Conservation (phyloP, 2,113 vertebrate species). For the Chionodraco myersi region DNA sequence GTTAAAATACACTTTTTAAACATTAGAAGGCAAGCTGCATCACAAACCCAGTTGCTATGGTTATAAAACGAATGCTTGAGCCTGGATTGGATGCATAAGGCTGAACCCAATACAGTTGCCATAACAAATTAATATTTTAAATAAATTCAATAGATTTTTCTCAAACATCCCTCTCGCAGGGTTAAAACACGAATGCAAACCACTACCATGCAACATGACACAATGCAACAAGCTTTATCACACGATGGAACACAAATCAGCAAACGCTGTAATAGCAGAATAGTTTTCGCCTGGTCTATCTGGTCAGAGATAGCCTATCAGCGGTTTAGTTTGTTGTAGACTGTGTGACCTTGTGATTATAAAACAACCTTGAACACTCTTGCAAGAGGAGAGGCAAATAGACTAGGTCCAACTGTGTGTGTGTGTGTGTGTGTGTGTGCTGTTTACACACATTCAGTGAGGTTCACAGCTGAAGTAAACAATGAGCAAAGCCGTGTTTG, state of each 20-base stretch:
- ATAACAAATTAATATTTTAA: background rate
- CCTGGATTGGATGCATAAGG: background rate
- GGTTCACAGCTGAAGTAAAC: conserved; percentile 60
- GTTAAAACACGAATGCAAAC: background rate
- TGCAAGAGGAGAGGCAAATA: conserved; percentile 60
- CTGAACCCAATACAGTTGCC: background rate
- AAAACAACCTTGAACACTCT: conserved; percentile 61
- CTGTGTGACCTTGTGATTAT: conserved; percentile 62
- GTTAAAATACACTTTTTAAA: no score
- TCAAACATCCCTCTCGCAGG: background rate
- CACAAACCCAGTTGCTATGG: background rate
- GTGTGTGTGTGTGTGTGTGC: conserved; percentile 19
- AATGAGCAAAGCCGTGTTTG: conserved; percentile 53
- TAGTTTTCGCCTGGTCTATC: conserved; percentile 4
- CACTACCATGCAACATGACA: background rate
- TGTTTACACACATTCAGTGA: conserved; percentile 51
- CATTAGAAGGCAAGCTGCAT: no score
- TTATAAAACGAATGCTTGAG: background rate
- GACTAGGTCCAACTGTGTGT: conserved; percentile 35
- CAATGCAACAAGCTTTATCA: background rate
- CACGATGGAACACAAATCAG: background rate
- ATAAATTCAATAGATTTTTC: background rate
- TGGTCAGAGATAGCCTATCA: conserved; percentile 24
- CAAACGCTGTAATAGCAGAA: background rate
- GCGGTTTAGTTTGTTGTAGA: conserved; percentile 61